Base-by-base conservation (phyloP, 2,113 vertebrate genomes). In the Phalacrocorax carbo region DNA sequence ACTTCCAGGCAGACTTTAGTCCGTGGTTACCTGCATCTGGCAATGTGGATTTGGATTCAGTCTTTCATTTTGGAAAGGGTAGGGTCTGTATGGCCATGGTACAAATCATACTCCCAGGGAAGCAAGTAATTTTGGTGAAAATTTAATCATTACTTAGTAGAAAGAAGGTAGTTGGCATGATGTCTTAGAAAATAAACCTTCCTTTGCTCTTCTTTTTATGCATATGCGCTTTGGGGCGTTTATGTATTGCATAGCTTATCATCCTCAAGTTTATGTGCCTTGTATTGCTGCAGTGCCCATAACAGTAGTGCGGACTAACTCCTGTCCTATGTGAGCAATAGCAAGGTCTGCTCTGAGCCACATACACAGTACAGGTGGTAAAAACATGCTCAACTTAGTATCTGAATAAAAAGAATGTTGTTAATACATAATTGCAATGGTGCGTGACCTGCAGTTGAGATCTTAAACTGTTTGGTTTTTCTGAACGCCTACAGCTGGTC, bases 151-250 rank as follows among this genome's bases (percentile, higher is more conserved):
- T 26, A 7, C 40, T 21, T 60, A 34, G 14, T 13, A 82, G 78
- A 36, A 85, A 55, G 44, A 21, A 34, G 16, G 32, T 22, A 38
- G 25, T 26, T 73, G 25, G 27, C 27, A 8, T 68, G 7, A 9
- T 44, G 7, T 57, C 30, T 81, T 36, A 75, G 66, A 70, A 96
- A 81, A 86, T 18, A 78, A 92, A 40, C 32, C 42, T 70, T 27
- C 21, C 48, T 86, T 89, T 1, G 3, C 44, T 80, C 79, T 71
- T 62, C 18, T 73, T 62, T 20, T 32, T 42, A 10, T 10, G 22
- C 36, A 26, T 1, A 0, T 46, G 16, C 1, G 0, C 49, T 88
- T 61, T 25, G 32, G 49, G 30, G 9, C 27, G 3, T 38, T 65
- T 32, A 32, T 52, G 12, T 21, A 6, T 22, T 46, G 6, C 9